A percentile compares a stretch with the other conserved stretches of the same genome.
These are phyloP conservation scores for Micromussa lordhowensis DNA, from an alignment of 92 coral and sea anemone genomes.

Conservation along the genomic window DNA sequence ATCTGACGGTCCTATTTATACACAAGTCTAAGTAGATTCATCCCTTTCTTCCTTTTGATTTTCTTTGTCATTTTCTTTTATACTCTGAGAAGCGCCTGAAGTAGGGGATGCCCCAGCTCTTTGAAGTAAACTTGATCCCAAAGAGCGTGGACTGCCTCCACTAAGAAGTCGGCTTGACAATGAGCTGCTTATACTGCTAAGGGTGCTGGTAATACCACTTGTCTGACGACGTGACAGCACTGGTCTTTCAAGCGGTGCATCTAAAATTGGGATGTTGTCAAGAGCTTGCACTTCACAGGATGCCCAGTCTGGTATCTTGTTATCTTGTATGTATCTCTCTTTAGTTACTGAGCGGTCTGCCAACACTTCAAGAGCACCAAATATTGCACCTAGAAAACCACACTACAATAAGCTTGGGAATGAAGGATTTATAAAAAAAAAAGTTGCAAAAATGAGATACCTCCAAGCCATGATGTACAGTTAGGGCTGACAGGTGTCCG, in stretches of 20 bases:
- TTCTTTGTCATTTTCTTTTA: slow-evolving; percentile 61
- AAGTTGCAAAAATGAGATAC: slow-evolving; percentile 27
- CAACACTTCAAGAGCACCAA: slow-evolving; percentile 94
- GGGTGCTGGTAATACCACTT: slow-evolving; percentile 90
- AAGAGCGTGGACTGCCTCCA: slow-evolving; percentile 69
- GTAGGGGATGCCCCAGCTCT: slow-evolving; percentile 30
- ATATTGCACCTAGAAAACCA: slow-evolving; percentile 86
- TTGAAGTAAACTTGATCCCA: slow-evolving; percentile 43
- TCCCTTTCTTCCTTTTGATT: slow-evolving; percentile 81
- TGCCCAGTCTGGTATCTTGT: slow-evolving; percentile 94
- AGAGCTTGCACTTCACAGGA: slow-evolving; percentile 74
- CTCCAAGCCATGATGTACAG: slow-evolving; percentile 98
- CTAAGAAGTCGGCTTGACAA: slow-evolving; percentile 83
- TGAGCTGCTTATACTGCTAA: slow-evolving; percentile 85
- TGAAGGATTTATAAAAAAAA: not conserved
- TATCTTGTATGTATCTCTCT: slow-evolving; percentile 83
- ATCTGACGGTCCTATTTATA: too few species aligned
- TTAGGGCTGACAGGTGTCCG: slow-evolving; percentile 89
- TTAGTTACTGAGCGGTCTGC: slow-evolving; percentile 93
- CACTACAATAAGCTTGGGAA: not conserved
- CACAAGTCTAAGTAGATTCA: slow-evolving; percentile 22
- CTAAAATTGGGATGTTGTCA: slow-evolving; percentile 70
- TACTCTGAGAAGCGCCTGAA: slow-evolving; percentile 49
- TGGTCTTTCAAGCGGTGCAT: slow-evolving; percentile 78
- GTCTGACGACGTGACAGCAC: slow-evolving; percentile 91